Conservation (phyloP, 2,113 vertebrate genomes). For the Eleginops maclovinus region DNA sequence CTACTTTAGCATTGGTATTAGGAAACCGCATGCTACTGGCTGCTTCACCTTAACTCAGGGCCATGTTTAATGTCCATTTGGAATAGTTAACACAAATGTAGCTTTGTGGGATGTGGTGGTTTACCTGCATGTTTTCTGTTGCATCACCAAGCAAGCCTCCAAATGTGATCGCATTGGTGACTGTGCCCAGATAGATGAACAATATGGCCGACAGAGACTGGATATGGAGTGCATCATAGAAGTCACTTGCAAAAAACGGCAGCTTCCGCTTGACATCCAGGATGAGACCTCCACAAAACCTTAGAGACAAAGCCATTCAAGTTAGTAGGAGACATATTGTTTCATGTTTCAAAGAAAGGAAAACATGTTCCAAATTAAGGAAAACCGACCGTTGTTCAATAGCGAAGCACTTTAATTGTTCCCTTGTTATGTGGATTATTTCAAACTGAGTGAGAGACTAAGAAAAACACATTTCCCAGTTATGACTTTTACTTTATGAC, state of each 20-base stretch:
- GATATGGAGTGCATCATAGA: constrained; percentile 94
- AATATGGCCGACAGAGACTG: constrained; percentile 96
- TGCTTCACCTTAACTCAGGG: not conserved
- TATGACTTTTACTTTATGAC: not conserved
- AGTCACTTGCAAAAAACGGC: constrained; percentile 96
- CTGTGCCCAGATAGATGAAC: constrained; percentile 98
- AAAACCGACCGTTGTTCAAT: not conserved
- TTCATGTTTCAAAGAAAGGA: not conserved
- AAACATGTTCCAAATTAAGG: not conserved
- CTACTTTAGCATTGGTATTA: not conserved
- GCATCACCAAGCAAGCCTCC: constrained; percentile 97
- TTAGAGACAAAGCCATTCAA: constrained; percentile 58
- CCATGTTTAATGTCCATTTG: not conserved
- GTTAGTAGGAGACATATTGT: not conserved
- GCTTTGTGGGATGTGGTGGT: no score
- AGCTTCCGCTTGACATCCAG: constrained; percentile 96
- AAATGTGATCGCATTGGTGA: constrained; percentile 99
- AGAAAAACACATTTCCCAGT: not conserved
- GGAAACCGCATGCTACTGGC: not conserved
- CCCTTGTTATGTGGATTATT: not conserved
- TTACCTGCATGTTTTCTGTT: constrained; percentile 98
- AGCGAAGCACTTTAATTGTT: not conserved
- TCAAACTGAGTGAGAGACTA: not conserved
- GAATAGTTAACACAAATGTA: no score
- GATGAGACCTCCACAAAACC: constrained; percentile 95